Base-by-base conservation (phyloP, 2,113 vertebrate species). In the Chelonoidis abingdonii region DNA sequence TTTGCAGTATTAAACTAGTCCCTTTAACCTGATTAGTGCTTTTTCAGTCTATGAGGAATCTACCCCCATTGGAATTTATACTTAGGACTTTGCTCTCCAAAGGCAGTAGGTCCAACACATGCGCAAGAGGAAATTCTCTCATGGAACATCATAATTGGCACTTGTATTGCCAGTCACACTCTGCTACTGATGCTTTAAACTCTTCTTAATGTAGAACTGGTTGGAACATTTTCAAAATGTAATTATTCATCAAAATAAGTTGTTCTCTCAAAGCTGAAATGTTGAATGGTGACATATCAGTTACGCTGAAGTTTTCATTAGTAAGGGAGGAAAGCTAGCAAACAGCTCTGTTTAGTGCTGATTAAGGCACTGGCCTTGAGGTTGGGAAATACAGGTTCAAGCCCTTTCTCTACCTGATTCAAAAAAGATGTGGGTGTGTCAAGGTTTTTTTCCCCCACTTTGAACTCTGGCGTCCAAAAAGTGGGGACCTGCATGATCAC, bases 31-130 rank as follows among this genome's bases (percentile, higher is more conserved):
- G 44, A 89, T 91, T 95, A 94, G 14, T 44, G 10, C 1, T 52
- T 93, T 97, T 95, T 13, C 47, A 65, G 4, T 89, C 54, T 91
- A 29, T 29, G 65, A 94, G 81, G 54, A 84, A 83, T 91, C 22
- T 44, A 41, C 17, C 6, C 4, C 86, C 85, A 1, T 75, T 82
- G 9, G 29, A 84, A 87, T 56, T 72, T 94, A 10, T 85, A 44
- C 12, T 83, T 47, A 41, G 79, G 41, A 83, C 81, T 96, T 47
- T 84, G 91, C 49, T 80, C n/a, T 82, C 10, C 1, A 31, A 85
- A 89, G 21, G 2, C 49, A 79, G 13, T 2, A 93, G 6, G 22
- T 80, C 10, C 72, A 31, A 3, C 1, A 53, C 81, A 41, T 31
- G 56, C 62, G 0, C 22, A 8, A 2, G 49, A 11, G 8, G 6